phyloP scores from a whole-genome alignment of 2,113 vertebrate genomes.

The Bos taurus region DNA sequence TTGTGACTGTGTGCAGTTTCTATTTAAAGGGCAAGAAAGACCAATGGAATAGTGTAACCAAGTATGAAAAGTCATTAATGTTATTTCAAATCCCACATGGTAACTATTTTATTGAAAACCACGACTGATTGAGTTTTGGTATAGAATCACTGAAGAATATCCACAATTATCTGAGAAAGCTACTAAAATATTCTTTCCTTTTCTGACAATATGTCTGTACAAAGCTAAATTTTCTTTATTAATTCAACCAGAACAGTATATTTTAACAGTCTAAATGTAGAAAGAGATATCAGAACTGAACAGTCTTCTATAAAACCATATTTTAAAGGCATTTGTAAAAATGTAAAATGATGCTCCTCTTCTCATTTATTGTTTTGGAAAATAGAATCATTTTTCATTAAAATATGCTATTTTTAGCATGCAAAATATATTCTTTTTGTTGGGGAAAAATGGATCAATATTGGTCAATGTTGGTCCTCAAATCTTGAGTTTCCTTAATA shows the following conservation, averaged over 20 bases:
- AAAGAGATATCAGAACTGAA: not conserved
- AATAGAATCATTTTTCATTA: not conserved
- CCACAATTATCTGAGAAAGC: not conserved
- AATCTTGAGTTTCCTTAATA: not conserved
- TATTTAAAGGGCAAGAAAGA: not conserved
- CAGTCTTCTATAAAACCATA: not conserved
- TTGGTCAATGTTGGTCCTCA: too few species aligned
- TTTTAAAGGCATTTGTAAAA: not conserved
- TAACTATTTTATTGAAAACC: not conserved
- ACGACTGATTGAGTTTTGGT: not conserved
- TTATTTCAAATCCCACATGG: not conserved
- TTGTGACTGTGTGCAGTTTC: not conserved
- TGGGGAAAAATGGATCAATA: not conserved
- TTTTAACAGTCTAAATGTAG: not conserved
- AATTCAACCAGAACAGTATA: not conserved
- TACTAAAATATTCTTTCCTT: not conserved
- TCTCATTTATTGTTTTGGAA: not conserved
- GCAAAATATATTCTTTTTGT: not conserved
- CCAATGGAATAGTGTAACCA: not conserved
- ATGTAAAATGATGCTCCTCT: not conserved
- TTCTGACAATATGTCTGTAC: not conserved
- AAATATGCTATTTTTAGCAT: not conserved
- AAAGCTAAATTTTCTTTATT: not conserved
- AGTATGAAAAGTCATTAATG: not conserved
- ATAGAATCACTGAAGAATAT: not conserved